A percentile compares a stretch with the other conserved stretches of the same genome.
phyloP scores from a whole-genome alignment of 2,797 vertebrate species.

The Gallinago nigripennis region DNA sequence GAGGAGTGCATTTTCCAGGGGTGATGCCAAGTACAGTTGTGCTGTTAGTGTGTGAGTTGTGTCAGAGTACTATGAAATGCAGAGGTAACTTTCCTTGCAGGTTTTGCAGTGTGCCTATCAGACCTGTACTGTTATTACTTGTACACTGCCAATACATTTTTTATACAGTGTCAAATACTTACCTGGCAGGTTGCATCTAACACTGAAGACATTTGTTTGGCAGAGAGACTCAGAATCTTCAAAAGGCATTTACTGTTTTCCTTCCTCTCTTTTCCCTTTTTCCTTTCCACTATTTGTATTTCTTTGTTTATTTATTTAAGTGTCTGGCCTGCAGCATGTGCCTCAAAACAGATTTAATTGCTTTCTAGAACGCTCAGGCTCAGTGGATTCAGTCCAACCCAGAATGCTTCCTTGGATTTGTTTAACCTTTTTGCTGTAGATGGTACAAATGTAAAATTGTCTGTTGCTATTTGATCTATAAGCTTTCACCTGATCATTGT shows the following conservation, averaged over 20 bases:
- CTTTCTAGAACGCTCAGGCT: neutral
- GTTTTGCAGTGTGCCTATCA: neutral
- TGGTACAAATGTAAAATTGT: neutral
- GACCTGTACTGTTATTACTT: neutral
- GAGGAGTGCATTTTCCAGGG: neutral
- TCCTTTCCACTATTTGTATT: neutral
- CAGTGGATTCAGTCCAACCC: neutral
- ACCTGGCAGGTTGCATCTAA: neutral
- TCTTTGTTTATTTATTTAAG: neutral
- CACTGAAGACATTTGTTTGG: neutral
- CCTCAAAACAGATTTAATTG: neutral
- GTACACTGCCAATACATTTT: neutral
- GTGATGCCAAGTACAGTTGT: neutral
- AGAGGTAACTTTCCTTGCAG: neutral
- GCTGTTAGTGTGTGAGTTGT: neutral
- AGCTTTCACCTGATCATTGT: neutral
- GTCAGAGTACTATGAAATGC: neutral
- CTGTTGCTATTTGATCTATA: neutral
- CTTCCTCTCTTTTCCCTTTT: neutral
- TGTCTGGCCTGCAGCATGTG: rapidly evolving
- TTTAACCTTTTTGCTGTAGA: neutral
- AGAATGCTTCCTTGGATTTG: neutral
- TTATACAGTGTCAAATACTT: neutral
- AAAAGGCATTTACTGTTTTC: neutral
- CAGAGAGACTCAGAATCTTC: neutral